Base-by-base conservation (phyloP, 2,113 vertebrate species). In the Xiphophorus maculatus region DNA sequence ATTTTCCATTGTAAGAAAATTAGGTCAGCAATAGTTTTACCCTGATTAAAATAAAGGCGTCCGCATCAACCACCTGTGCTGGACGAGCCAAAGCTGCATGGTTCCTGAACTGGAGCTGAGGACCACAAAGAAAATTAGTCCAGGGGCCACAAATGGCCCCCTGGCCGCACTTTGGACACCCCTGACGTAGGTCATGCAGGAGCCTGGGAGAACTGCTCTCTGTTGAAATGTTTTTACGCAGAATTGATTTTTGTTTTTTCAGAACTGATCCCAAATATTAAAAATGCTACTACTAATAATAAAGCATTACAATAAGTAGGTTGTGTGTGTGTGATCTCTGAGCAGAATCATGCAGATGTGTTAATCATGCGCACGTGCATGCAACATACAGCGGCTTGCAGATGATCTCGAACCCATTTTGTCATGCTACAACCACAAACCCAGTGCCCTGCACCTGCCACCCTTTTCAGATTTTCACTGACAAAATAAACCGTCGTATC, bases 171-270 rank as follows among this genome's bases (percentile, higher is more conserved):
- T 37, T 37, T 37, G 35, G 35, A 37, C 35, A 37, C 35, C 35
- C 35, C 35, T 37, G 54, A 62, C 73, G 74, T 68, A 80, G 61
- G 62, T 65, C 93, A 94, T 94, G 94, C 93, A 89, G 17, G 71
- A 67, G 77, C 63, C 78, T 77, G 66, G 44, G 69, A 86, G 68
- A 63, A 69, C 69, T 74, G 68, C 63, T 68, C 37, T 67, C 61
- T 19, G 66, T 78, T 68, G 69, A 63, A 48, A 84, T 79, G 69
- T 62, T 85, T 35, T 76, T 82, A 75, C 78, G 80, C 60, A 74
- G 8, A 35, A 25, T 19, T 33, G 63, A 3, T 13, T 12, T 32
- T 42, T 63, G 28, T 28, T 25, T 58, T 69, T 58, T 51, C 32
- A 71, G 7, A 69, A 19, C 27, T 29, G 66, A 9, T 48, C 66